Base-by-base conservation (phyloP, 2,797 vertebrate species). In the Lepus townsendii region DNA sequence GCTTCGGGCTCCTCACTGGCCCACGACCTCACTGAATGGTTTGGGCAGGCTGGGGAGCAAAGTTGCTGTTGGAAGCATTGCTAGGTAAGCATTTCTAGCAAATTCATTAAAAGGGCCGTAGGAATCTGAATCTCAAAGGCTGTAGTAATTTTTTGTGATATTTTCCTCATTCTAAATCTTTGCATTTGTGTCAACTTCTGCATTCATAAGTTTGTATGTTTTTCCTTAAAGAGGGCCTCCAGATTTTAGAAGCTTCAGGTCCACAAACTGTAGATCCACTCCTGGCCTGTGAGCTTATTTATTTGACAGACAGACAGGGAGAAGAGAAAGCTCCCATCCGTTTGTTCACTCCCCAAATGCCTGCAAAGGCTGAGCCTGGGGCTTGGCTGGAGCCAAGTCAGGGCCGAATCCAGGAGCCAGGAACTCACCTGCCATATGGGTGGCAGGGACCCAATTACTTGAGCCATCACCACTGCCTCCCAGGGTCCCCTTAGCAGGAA, bases 91-190 rank as follows among this genome's bases (percentile, higher is more conserved):
- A 32, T 62, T 62, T 88, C 72, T 75, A 20, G 60, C 32, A 76
- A 90, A 71, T 76, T 63, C 54, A 68, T 27, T 69, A 11, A 76
- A 82, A 65, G 71, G 26, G 32, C 1, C 3, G 63, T 19, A 83
- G 88, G 22, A 50, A 57, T 57, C 42, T 6, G 62, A 90, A 63
- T 76, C 17, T 91, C 35, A 4, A 79, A 60, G 73, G 22, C 52
- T 57, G 7, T 5, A 76, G 16, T 75, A 35, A 85, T 71, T 79
- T 94, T 22, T 50, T 57, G 14, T 65, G 52, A 69, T 47, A 57
- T 76, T 76, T 92, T 92, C 88, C 52, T 72, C 54, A 52, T 86
- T 71, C 63, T 32, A 77, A 95, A 88, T 22, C 68, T 68, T 60
- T 47, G 42, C 42, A 8, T 52, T 8, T 17, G 9, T 47, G 42